Percentiles rank a stretch among this genome's conserved stretches.
Conservation (phyloP, 2,113 vertebrate genomes). For the Hoplias malabaricus region DNA sequence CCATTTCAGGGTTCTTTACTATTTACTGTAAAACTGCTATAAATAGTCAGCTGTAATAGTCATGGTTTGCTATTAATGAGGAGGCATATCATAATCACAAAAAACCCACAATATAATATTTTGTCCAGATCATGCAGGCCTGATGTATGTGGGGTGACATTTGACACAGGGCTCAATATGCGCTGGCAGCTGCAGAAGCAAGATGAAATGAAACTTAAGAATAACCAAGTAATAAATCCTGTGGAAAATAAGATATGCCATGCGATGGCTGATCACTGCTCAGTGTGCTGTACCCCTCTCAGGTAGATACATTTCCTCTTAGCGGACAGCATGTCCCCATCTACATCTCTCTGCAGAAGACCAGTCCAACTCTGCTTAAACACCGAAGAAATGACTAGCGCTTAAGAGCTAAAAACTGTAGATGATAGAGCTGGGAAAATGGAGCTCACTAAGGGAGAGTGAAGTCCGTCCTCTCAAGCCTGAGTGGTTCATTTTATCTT, state of each 20-base stretch:
- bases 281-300: neutral
- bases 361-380: neutral
- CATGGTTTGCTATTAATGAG: too few relatives aligned
- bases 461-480: neutral
- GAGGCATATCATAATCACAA: neutral
- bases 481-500: neutral
- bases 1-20: too few relatives aligned
- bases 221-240: neutral
- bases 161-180: conserved; percentile 15
- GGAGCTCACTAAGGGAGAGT: neutral
- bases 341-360: neutral
- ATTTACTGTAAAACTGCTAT: too few relatives aligned
- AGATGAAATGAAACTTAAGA: neutral
- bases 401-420: neutral
- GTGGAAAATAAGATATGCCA: neutral
- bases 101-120: neutral
- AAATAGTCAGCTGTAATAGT: too few relatives aligned
- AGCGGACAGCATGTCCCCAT: neutral
- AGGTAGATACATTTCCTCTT: neutral
- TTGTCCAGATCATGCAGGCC: neutral
- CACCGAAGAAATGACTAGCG: neutral
- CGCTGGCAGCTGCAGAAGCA: neutral
- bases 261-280: neutral
- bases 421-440: neutral
- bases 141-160: neutral